Percentiles rank a stretch among this genome's conserved stretches.
Conservation (phyloP, 1,140 invertebrate genomes). For the Ceratina japonica region DNA sequence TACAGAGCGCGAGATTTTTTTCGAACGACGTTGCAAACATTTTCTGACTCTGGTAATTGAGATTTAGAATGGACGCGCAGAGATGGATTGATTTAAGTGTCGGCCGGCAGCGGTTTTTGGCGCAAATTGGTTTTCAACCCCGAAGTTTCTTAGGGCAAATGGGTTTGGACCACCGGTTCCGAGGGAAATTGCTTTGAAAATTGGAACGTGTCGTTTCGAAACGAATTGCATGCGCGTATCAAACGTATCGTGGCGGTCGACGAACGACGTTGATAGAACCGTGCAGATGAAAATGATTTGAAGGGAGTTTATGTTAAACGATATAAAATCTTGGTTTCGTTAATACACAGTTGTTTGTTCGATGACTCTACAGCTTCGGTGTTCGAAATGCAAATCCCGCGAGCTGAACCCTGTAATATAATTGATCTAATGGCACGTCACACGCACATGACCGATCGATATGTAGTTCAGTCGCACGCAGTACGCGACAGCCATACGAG, state of each 20-base stretch:
- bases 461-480: constrained; percentile 4
- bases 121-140: constrained; percentile 7
- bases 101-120: constrained; percentile 7
- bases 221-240: neutral
- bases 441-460: neutral
- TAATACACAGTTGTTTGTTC: too few species aligned
- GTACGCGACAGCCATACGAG: neutral
- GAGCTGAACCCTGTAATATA: neutral
- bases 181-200: constrained; percentile 19
- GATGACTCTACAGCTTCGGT: too few species aligned
- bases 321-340: too few species aligned
- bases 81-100: constrained; percentile 11
- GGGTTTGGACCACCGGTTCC: constrained; percentile 12
- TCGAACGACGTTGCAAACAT: too few species aligned
- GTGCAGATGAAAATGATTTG: too few species aligned
- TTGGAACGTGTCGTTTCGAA: constrained; percentile 10
- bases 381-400: neutral
- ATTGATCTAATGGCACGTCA: constrained; percentile 26
- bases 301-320: too few species aligned
- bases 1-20: too few species aligned
- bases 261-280: neutral
- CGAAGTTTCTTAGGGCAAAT: constrained; percentile 12
- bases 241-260: neutral
- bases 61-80: neutral
- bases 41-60: neutral